A percentile compares a stretch with the other conserved stretches of the same genome.
Evolutionary conservation across 1,140 invertebrate species (phyloP).

Genomic region (Stratiolaelaps scimitus): DNA sequence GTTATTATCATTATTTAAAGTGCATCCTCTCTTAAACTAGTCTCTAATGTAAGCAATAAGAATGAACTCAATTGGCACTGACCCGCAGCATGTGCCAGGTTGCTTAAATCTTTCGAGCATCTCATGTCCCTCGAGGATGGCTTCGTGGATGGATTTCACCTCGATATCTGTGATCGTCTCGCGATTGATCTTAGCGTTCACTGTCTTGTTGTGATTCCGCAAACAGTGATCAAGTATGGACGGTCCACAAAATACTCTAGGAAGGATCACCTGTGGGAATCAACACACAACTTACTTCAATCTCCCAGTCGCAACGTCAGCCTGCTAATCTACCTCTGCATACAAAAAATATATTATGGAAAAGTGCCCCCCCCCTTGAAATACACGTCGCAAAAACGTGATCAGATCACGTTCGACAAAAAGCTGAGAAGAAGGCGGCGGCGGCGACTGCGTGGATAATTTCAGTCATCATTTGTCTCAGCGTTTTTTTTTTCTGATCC

Average conservation of each 20-base stretch:
- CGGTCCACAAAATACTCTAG: slow-evolving; percentile 55
- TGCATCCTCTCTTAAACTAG: too few relatives aligned
- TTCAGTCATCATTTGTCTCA: too few relatives aligned
- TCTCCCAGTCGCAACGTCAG: slow-evolving; percentile 11
- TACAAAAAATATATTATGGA: too few relatives aligned
- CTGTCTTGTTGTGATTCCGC: slow-evolving; percentile 53
- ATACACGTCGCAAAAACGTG: too few relatives aligned
- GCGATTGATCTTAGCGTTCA: slow-evolving; percentile 43
- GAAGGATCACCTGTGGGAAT: slow-evolving; percentile 45
- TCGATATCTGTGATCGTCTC: slow-evolving; percentile 52
- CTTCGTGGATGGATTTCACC: slow-evolving; percentile 39
- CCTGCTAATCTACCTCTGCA: too few relatives aligned
- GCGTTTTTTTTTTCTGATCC: too few relatives aligned
- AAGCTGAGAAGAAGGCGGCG: too few relatives aligned
- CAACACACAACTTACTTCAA: background rate
- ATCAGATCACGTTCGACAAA: too few relatives aligned
- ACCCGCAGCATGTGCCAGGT: background rate
- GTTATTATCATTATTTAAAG: too few relatives aligned
- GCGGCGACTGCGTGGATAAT: too few relatives aligned
- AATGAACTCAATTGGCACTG: background rate
- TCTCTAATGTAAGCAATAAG: too few relatives aligned
- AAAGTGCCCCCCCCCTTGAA: too few relatives aligned
- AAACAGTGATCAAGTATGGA: slow-evolving; percentile 79
- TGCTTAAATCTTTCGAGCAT: slow-evolving; percentile 16
- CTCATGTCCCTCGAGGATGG: background rate